Evolutionary conservation across 2,797 vertebrate genomes (phyloP).

Genomic region (Philypnodon macrostomus): DNA sequence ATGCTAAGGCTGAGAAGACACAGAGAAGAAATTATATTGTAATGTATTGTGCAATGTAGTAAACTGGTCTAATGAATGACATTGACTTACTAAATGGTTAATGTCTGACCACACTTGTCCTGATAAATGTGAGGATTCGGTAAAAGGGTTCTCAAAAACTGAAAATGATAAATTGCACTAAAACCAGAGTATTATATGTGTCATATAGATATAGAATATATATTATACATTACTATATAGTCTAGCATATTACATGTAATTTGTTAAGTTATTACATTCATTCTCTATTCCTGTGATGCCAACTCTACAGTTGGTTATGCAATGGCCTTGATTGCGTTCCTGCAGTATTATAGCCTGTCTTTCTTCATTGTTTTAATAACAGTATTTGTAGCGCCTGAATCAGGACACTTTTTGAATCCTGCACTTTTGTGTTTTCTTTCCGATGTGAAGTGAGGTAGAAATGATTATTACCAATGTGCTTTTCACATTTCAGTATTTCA

Average conservation of each 20-base stretch:
- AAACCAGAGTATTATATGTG: conserved; percentile 10
- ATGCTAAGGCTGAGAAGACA: conserved; percentile 1
- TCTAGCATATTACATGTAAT: conserved; percentile 2
- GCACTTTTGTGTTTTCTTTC: conserved; percentile 16
- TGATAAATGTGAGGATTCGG: conserved; percentile 6
- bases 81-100: no score
- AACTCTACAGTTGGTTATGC: conserved; percentile 27
- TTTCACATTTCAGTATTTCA: conserved; percentile 27
- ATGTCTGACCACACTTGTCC: background rate
- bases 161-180: conserved; percentile 5
- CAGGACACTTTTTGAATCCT: conserved; percentile 21
- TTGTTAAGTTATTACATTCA: background rate
- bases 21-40: background rate
- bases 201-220: conserved; percentile 2
- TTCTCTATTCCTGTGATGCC: conserved; percentile 11
- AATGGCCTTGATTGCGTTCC: conserved; percentile 30
- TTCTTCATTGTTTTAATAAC: conserved; percentile 19
- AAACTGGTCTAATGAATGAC: no score
- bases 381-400: conserved; percentile 27
- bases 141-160: background rate
- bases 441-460: background rate
- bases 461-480: conserved; percentile 23
- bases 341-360: no score
- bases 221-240: conserved; percentile 3
- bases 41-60: background rate